Evolutionary conservation across 2,888 invertebrate genomes (phyloP), one percentile per base, ranked within the genome.

Genomic region (Papilio demoleus): DNA sequence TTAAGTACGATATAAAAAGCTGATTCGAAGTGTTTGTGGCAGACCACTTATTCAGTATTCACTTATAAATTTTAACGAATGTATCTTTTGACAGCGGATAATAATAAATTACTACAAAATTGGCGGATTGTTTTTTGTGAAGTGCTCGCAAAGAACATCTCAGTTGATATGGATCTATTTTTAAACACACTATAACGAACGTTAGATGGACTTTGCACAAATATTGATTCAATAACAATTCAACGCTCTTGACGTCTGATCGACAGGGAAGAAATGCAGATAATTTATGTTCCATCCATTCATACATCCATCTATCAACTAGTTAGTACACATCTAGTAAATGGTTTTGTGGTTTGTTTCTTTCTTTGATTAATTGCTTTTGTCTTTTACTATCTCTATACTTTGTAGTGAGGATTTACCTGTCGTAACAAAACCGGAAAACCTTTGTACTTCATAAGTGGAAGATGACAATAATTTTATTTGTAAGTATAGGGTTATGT

Each of bases 111-210:
- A 40, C n/a, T 27, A n/a, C 40, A 40, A 40, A 24, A 60, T 27
- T 27, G 60, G 14, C 24, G 40, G 24, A 40, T 40, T 60, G 38
- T 40, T 60, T 60, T 40, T 60, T 60, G 24, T 59, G 8, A 31
- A 56, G 53, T 60, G 60, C 40, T 40, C 31, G 53, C 53, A 56
- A 60, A 17, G 60, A 60, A 40, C 60, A 60, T 38, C 60, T 60
- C 60, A 40, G 14, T 60, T 60, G n/a, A 60, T 24, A 40, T 38
- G 40, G 9, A 40, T 60, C 60, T 60, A 60, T 60, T 60, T 60
- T 40, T 60, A 60, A 60, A 27, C n/a, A n/a, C 24, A 19, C 14
- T 38, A 36, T 59, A 36, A 9, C 38, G 40, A 60, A 24, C 60
- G 19, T 60, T 60, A 56, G 31, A 56, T 56, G 60, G 60, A 60